phyloP scores from a whole-genome alignment of 2,888 invertebrate genomes.

The Phoenoteleia sp. region DNA sequence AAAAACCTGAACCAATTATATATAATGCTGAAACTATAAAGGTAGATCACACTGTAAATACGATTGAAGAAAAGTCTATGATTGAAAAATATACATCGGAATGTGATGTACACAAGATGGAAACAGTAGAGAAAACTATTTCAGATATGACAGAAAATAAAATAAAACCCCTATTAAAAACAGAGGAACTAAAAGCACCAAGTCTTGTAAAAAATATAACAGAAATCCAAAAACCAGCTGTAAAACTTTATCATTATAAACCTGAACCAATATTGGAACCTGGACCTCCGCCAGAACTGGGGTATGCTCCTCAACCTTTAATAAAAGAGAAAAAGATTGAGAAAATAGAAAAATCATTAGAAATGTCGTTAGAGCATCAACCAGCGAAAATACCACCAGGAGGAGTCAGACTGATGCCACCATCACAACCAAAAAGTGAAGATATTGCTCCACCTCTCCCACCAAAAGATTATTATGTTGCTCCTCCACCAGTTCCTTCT shows the following conservation, averaged over 20 bases:
- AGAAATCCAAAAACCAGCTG: conserved; percentile 74
- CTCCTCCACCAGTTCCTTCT: conserved; percentile 87
- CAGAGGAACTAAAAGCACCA: conserved; percentile 86
- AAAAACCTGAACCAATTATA: conserved; percentile 83
- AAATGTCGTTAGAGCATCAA: conserved; percentile 87
- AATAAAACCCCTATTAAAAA: conserved; percentile 87
- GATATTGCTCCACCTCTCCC: conserved; percentile 86
- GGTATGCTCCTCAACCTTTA: conserved; percentile 88
- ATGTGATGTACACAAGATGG: conserved; percentile 80
- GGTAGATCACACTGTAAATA: conserved; percentile 84
- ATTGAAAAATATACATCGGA: conserved; percentile 83
- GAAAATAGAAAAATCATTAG: conserved; percentile 88
- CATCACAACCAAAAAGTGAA: conserved; percentile 84
- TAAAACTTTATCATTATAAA: conserved; percentile 79
- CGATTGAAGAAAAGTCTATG: conserved; percentile 84
- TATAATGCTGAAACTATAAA: conserved; percentile 86
- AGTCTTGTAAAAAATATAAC: conserved; percentile 86
- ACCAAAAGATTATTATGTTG: conserved; percentile 82
- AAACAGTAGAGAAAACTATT: conserved; percentile 83
- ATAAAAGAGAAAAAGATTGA: conserved; percentile 87
- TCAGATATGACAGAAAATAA: conserved; percentile 85
- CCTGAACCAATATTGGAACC: conserved; percentile 87
- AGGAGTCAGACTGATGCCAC: conserved; percentile 88
- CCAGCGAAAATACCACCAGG: conserved; percentile 88
- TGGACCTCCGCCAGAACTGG: conserved; percentile 90